Base-by-base conservation (phyloP, 2,797 vertebrate genomes). In the Enteromius thamalakanensis region DNA sequence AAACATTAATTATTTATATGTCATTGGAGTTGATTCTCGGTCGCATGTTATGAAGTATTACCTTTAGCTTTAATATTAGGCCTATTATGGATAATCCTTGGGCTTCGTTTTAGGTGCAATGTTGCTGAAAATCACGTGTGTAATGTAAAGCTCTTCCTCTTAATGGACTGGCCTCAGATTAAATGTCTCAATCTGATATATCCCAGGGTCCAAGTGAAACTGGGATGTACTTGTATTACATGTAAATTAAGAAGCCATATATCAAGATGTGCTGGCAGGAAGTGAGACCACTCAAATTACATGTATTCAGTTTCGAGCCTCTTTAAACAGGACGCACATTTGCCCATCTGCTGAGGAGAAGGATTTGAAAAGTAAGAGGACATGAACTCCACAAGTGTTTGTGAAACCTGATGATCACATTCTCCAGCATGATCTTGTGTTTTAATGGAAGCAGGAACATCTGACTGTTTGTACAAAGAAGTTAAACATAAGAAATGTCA, bases 221-320 rank as follows among this genome's bases (percentile, higher is more conserved):
- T 78, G 60, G 8, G 60, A 78, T 49, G 58, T 47, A 77, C 55
- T 76, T 62, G n/a, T 76, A 64, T 10, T 47, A 64, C 34, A 76
- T 40, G 55, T 23, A 4, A 58, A 23, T 23, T 58, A 23, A 76
- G 75, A 42, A 77, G 58, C 37, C 53, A 9, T 21, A 47, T 77
- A 64, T 78, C 76, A 65, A 49, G 42, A 78, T 32, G 42, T 34
- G 60, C 60, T 78, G 42, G 29, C 26, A 79, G 60, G 42, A 49
- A 79, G 49, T 65, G 11, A 34, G 42, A 79, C 65, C 11, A 15
- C 76, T 79, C 32, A 23, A 47, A 29, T 78, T 9, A 65, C 60
- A 49, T n/a, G 60, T 34, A 34, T 79, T 51, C 4, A n/a, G 26
- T 79, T 79, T 67, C 76, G 21, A 19, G 17, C 29, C 19, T 11